Evolutionary conservation across 2,888 invertebrate genomes (phyloP), one percentile per base, ranked within the genome.

Genomic region (Andrena camellia): DNA sequence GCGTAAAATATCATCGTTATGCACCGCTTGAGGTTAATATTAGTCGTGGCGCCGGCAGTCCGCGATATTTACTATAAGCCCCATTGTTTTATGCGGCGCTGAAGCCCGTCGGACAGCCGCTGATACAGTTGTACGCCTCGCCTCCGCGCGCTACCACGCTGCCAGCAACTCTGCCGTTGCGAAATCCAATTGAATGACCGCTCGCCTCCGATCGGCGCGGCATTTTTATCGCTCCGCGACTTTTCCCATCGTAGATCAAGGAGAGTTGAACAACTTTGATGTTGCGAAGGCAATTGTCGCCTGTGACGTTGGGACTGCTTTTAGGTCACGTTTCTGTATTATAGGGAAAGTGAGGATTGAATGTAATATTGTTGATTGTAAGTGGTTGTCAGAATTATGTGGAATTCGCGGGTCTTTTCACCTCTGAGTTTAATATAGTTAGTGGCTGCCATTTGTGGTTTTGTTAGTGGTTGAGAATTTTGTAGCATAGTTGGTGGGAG

Each of bases 1-100:
- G 76, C 77, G 84, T 88, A 87, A 87, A 87, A 81, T 86, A 76
- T 88, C 87, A 84, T 84, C 86, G 88, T 87, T 86, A 86, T 84
- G 86, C 86, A 66, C 73, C 68, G 77, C 73, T 72, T 76, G 75
- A 73, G 73, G 84, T 88, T 88, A 86, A 88, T 86, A 88, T 87
- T 86, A 81, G 78, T 64, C 63, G 66, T 68, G 72, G 67, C 83
- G 83, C 69, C 86, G 77, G 83, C 66, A 84, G 77, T 75, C 66
- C 80, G 13, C 78, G 84, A 87, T 87, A 84, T 87, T 87, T 86
- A 88, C 84, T 87, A 75, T 74, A 80, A 86, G 78, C 59, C 71
- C 80, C 59, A 84, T 87, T 87, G 86, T 88, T 86, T 87, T 88
- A 81, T 82, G 81, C 69, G 66, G 48, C 76, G 79, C 69, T 73